Evolutionary conservation across 2,113 vertebrate genomes (phyloP), one percentile per base, ranked within the genome.

Genomic region (Cranoglanis bouderius): DNA sequence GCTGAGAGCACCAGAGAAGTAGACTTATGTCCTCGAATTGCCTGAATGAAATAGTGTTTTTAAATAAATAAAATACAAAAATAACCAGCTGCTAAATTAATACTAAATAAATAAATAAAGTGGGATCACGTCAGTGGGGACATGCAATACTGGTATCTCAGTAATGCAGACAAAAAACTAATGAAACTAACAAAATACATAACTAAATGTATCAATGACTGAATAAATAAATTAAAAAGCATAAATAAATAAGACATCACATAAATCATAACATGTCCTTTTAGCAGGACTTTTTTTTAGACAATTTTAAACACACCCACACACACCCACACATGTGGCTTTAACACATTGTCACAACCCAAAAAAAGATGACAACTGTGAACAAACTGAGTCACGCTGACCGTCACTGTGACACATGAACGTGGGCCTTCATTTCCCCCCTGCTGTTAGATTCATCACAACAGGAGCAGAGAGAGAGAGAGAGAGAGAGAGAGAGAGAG

Each of bases 381-480:
- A 92, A 90, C 82, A 92, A 93, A 85, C 89, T 74, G n/a, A 0
- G 72, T 88, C 88, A 61, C 82, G 84, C 83, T 85, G 49, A 35
- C 51, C 65, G 12, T 65, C 53, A 35, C 8, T 43, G 77, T 49
- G 57, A 29, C 32, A 84, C 84, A 7, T 72, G 19, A 38, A 7
- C 1, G 40, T 19, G 18, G 57, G 87, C 38, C 53, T 55, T 78
- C 35, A 81, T 8, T 82, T 35, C 18, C 19, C 24, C 19, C 40
- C 77, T 81, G 49, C 77, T 82, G 51, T 57, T 35, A 81, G 32
- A 82, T 21, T 81, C 46, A 55, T 55, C 51, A 81, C 16, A 55
- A 53, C 16, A 55, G 78, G 32, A 24, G 87, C 0, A 6, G 82
- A 16, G 0, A 10, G 16, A 26, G 75, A 81, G 55, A 86, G 1